Base-by-base conservation (phyloP, 2,113 vertebrate species). In the Larimichthys polyactis region DNA sequence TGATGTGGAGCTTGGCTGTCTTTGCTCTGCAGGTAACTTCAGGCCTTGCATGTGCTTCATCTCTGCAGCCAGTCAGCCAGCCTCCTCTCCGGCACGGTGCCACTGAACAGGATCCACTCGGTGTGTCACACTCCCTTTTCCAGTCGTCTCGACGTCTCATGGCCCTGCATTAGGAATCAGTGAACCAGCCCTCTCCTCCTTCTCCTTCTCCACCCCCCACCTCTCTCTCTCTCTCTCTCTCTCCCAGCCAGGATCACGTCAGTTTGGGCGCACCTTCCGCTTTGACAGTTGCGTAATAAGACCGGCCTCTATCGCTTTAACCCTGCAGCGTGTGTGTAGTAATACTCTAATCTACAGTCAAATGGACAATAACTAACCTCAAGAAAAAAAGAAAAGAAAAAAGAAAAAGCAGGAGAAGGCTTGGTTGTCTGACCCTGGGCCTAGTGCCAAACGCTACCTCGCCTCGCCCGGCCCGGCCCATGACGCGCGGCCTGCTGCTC, bases 221-320 rank as follows among this genome's bases (percentile, higher is more conserved):
- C 29, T 5, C 69, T 74, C 57, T 66, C 72, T 64, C 78, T 0
- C 32, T 27, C 32, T 4, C 32, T 27, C 32, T 4, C 36, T 40
- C 8, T 40, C 36, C 36, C 36, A 40, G 36, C 36, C 36, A 10
- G 51, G 69, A 74, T 69, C 81, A 66, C 82, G 84, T 85, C 87
- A 82, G 83, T 72, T 83, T 27, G 87, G 91, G 83, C 88, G 75
- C 84, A 92, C 92, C 89, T 92, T 88, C 85, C 68, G 82, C 67
- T 87, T 49, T 80, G 84, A 82, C 83, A 85, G 89, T 94, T 94
- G 93, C 92, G 92, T 92, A 94, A 94, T 69, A 87, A 87, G 54
- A 72, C 84, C 87, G 75, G 72, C 79, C 80, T 27, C 79, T 80
- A 49, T 75, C 24, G 77, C 79, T 90, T 75, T 80, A 88, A 82